A percentile compares a stretch with the other conserved stretches of the same genome.
Evolutionary conservation across 92 coral and sea anemone genomes (phyloP).

Genomic region (Epizoanthus rinbou): DNA sequence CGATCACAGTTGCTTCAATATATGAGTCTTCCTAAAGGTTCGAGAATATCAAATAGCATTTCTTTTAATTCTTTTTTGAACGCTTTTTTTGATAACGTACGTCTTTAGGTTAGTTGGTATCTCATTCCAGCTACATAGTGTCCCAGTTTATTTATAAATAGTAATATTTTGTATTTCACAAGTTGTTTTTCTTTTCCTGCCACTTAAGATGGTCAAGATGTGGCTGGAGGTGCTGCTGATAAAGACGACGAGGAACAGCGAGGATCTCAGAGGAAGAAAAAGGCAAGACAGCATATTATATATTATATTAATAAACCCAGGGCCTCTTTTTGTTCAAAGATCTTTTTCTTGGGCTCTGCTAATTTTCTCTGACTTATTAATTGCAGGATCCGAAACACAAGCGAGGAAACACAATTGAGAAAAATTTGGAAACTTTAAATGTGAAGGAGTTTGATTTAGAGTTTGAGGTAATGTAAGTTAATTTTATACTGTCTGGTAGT

Average conservation of each 20-base stretch:
- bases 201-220: constrained; percentile 54
- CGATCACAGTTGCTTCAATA: too few relatives aligned
- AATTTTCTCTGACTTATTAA: not conserved
- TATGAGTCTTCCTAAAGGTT: too few relatives aligned
- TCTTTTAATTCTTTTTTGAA: too few relatives aligned
- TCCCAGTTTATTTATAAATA: too few relatives aligned
- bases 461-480: constrained; percentile 91
- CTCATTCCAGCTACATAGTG: too few relatives aligned
- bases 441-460: constrained; percentile 93
- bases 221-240: constrained; percentile 36
- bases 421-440: constrained; percentile 78
- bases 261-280: constrained; percentile 67
- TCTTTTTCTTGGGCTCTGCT: too few relatives aligned
- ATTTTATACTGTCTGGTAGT: too few relatives aligned
- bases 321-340: too few relatives aligned
- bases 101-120: too few relatives aligned
- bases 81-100: too few relatives aligned
- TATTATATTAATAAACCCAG: not conserved
- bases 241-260: constrained; percentile 51
- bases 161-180: not conserved
- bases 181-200: not conserved
- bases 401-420: constrained; percentile 81
- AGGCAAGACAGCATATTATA: constrained; percentile 46
- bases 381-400: constrained; percentile 59
- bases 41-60: too few relatives aligned